Evolutionary conservation across 1,140 invertebrate species (phyloP).

Genomic region (Bathynomus jamesi): DNA sequence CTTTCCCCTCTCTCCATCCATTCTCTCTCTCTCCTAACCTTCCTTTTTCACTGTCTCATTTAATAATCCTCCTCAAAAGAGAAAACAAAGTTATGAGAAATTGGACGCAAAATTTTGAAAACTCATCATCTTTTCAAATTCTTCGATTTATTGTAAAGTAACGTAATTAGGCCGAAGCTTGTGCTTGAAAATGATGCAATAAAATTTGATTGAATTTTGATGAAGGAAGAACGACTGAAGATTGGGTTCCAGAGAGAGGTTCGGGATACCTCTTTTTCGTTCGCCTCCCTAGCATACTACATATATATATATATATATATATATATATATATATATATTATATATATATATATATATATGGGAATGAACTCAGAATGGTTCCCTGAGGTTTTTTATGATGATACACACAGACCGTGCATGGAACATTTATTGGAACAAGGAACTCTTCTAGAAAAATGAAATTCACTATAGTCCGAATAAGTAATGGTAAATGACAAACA

Average conservation of each 20-base stretch:
- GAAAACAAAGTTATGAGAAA: neutral
- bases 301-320: too few species aligned
- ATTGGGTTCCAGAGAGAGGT: neutral
- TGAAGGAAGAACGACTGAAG: constrained; percentile 27
- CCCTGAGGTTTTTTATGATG: too few species aligned
- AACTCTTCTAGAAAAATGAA: too few species aligned
- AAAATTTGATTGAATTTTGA: constrained; percentile 34
- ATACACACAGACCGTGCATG: too few species aligned
- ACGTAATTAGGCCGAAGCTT: constrained; percentile 33
- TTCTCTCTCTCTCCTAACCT: neutral
- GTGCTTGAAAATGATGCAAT: constrained; percentile 33
- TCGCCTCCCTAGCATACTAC: too few species aligned
- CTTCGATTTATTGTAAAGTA: constrained; percentile 32
- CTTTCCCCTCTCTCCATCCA: neutral
- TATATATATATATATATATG: too few species aligned
- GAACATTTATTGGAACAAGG: too few species aligned
- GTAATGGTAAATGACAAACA: too few species aligned
- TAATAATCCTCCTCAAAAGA: neutral
- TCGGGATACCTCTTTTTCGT: too few species aligned
- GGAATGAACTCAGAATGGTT: too few species aligned
- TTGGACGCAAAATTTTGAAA: neutral
- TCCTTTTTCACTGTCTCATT: neutral
- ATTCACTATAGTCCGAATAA: too few species aligned
- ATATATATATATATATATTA: too few species aligned
- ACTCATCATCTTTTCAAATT: neutral